Percentiles rank a stretch among this genome's conserved stretches.
Evolutionary conservation across 1,140 invertebrate genomes (phyloP).

Genomic region (Delia radicum): DNA sequence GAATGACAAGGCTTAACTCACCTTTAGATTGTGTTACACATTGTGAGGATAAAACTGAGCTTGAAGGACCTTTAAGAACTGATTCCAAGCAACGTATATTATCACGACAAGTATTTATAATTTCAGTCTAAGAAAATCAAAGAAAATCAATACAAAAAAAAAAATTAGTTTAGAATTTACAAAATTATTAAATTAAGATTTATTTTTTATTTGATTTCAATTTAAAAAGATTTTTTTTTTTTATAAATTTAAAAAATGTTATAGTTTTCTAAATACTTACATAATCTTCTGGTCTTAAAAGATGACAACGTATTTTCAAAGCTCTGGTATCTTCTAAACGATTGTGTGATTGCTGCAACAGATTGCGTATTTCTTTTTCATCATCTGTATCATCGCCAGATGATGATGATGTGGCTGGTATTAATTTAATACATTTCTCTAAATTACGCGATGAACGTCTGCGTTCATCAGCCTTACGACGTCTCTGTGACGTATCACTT

Average conservation of each 20-base stretch:
- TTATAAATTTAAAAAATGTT: background rate
- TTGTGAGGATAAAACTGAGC: conserved; percentile 46
- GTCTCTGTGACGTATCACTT: conserved; percentile 49
- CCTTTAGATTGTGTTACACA: conserved; percentile 52
- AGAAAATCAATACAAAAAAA: background rate
- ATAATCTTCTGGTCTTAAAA: conserved; percentile 53
- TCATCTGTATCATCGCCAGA: conserved; percentile 47
- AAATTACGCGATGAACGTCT: conserved; percentile 48
- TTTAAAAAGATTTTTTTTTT: too few species aligned
- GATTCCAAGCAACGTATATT: conserved; percentile 69
- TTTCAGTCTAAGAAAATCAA: conserved; percentile 63
- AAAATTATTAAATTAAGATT: too few species aligned
- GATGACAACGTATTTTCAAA: conserved; percentile 51
- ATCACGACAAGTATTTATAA: conserved; percentile 72
- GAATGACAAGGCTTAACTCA: conserved; percentile 41
- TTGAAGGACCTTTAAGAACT: conserved; percentile 57
- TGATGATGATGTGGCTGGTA: conserved; percentile 46
- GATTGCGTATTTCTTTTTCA: conserved; percentile 51
- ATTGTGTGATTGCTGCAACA: conserved; percentile 46
- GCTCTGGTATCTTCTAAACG: conserved; percentile 50
- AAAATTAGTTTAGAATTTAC: background rate
- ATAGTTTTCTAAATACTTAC: conserved; percentile 39
- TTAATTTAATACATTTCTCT: conserved; percentile 50
- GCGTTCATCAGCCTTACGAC: conserved; percentile 49
- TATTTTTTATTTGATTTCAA: too few species aligned